Evolutionary conservation across 2,888 invertebrate species (phyloP).

Genomic region (Deroplatys truncata): DNA sequence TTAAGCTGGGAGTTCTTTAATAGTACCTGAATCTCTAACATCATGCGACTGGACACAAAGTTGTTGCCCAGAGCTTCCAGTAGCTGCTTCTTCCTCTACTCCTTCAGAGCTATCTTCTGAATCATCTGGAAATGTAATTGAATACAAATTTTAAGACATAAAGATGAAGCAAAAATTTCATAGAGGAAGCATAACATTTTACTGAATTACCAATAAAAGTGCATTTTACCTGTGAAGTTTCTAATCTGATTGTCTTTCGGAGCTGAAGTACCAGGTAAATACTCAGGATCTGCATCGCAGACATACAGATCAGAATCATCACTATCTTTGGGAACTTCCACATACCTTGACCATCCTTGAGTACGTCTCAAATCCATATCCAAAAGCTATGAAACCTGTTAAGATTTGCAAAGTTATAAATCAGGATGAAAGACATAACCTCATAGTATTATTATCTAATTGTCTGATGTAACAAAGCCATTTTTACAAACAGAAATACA

Average conservation of each 20-base stretch:
- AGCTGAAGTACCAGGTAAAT: background rate
- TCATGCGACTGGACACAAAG: background rate
- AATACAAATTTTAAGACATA: background rate
- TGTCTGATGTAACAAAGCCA: background rate
- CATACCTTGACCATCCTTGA: background rate
- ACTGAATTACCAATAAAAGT: background rate
- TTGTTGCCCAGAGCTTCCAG: background rate
- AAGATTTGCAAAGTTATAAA: background rate
- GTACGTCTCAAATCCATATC: background rate
- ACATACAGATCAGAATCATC: background rate
- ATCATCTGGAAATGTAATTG: background rate
- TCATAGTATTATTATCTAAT: background rate
- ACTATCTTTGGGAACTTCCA: background rate
- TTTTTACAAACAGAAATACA: too few relatives aligned
- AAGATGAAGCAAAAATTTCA: too few relatives aligned
- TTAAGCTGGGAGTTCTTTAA: background rate
- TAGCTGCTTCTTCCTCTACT: background rate
- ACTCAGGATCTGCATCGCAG: background rate
- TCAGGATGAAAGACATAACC: background rate
- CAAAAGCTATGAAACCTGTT: background rate
- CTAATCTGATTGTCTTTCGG: background rate
- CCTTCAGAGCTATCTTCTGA: background rate
- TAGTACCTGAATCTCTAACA: background rate
- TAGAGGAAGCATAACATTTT: background rate
- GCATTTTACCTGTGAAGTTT: background rate